A percentile compares a stretch with the other conserved stretches of the same genome.
Evolutionary conservation across 2,113 vertebrate species (phyloP).

Genomic region (Ochotona curzoniae): DNA sequence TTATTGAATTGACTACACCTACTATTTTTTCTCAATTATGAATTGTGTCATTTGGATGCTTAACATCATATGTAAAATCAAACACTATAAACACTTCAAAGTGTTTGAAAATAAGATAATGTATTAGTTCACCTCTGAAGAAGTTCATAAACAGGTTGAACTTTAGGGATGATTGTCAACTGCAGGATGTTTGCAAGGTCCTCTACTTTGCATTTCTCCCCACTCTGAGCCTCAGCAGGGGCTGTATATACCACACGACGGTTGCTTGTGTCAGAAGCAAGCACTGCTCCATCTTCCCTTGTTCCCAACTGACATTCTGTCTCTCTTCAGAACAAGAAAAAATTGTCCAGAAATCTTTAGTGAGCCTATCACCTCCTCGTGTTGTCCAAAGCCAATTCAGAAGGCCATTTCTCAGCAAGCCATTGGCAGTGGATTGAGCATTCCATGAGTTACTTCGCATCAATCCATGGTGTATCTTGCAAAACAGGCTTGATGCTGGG

Average conservation of each 20-base stretch:
- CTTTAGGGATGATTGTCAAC: not conserved
- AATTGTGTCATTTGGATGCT: not conserved
- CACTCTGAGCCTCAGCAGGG: not conserved
- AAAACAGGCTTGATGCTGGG: no score
- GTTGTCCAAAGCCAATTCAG: not conserved
- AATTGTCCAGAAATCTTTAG: not conserved
- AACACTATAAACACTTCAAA: not conserved
- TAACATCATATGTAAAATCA: not conserved
- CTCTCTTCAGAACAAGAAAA: not conserved
- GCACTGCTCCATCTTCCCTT: not conserved
- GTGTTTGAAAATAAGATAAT: not conserved
- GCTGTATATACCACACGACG: not conserved
- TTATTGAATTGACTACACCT: not conserved
- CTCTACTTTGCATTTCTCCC: not conserved
- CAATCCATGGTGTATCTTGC: not conserved
- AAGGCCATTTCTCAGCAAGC: not conserved
- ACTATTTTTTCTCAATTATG: not conserved
- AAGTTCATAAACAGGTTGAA: not conserved
- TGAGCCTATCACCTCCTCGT: not conserved
- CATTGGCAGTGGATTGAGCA: not conserved
- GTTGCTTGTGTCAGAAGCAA: not conserved
- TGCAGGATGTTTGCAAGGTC: not conserved
- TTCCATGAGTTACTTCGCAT: not conserved
- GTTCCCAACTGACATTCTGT: not conserved
- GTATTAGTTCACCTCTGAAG: not conserved